phyloP scores from a whole-genome alignment of 2,797 vertebrate species.

The Eulemur rubriventer region DNA sequence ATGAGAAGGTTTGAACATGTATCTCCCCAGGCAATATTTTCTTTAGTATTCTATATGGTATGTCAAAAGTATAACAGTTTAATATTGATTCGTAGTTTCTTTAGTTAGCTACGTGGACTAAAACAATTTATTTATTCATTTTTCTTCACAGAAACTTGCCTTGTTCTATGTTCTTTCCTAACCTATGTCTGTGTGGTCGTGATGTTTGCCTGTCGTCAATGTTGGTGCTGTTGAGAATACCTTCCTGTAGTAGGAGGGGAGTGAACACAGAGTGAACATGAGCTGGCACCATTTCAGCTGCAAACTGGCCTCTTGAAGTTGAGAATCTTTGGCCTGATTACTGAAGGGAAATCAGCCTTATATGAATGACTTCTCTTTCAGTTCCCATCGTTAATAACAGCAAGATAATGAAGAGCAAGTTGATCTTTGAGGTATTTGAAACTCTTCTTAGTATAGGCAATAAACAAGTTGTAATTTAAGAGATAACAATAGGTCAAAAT shows the following conservation, averaged over 20 bases:
- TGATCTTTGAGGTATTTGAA: neutral
- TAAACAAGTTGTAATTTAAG: constrained; percentile 75
- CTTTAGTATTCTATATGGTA: constrained; percentile 66
- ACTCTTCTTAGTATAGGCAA: constrained; percentile 16
- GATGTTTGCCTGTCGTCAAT: neutral
- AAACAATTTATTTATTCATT: neutral
- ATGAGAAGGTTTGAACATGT: constrained; percentile 76
- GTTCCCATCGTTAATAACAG: neutral
- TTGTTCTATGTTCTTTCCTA: neutral
- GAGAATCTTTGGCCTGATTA: neutral
- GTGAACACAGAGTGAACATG: neutral
- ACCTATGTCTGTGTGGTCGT: neutral
- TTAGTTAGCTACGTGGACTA: neutral
- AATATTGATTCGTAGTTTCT: neutral
- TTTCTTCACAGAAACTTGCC: neutral
- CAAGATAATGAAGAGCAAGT: neutral
- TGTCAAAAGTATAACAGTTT: constrained; percentile 40
- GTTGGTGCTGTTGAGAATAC: neutral
- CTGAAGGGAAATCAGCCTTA: neutral
- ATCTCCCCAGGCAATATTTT: constrained; percentile 78
- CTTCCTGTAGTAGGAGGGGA: no score
- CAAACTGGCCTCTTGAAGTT: neutral
- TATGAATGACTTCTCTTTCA: neutral
- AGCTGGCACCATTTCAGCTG: neutral
- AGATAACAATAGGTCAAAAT: constrained; percentile 67